Base-by-base conservation (phyloP, 2,888 invertebrate species). In the Macrosoma leucophasiata region DNA sequence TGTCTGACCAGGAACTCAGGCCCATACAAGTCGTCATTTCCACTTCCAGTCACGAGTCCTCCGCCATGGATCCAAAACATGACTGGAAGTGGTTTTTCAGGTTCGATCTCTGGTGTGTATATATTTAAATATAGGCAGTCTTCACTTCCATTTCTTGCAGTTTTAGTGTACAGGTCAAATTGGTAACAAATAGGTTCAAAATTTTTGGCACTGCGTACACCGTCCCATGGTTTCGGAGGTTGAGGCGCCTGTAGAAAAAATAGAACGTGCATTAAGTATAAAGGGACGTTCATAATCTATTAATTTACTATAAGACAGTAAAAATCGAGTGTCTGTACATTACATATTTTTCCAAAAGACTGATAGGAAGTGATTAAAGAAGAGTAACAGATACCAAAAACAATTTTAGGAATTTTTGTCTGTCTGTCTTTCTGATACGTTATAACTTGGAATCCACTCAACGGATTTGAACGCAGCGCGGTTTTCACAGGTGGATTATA, bases 101-200 rank as follows among this genome's bases (percentile, higher is more conserved):
- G 58, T 3, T 43, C 49, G 1, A 63, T 2, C 9, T 52, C 42
- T 3, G 66, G 65, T 1, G 69, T 51, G 31, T 72, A 71, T 1
- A 73, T 55, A 32, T 73, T 73, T 2, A 73, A 52, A 36, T 62
- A 70, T 3, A 73, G 47, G 28, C 70, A 71, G 40, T 73, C 70
- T 46, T 73, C 73, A 23, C 50, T 58, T 2, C 72, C 71, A 0
- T 36, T 33, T 2, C 50, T 27, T 0, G 36, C 3, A 10, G 13
- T 18, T 1, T 6, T 17, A 6, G 23, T 10, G 22, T 40, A 29
- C n/a, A 41, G 5, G 10, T 42, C 42, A 8, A 32, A 21, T 13
- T 47, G 47, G 13, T 30, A 42, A 23, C 41, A 36, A 9, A 29
- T 22, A 1, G 46, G 13, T 5, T 62, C 65, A 33, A 55, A 56